Base-by-base conservation (phyloP, 2,113 vertebrate genomes). In the Rissa tridactyla region DNA sequence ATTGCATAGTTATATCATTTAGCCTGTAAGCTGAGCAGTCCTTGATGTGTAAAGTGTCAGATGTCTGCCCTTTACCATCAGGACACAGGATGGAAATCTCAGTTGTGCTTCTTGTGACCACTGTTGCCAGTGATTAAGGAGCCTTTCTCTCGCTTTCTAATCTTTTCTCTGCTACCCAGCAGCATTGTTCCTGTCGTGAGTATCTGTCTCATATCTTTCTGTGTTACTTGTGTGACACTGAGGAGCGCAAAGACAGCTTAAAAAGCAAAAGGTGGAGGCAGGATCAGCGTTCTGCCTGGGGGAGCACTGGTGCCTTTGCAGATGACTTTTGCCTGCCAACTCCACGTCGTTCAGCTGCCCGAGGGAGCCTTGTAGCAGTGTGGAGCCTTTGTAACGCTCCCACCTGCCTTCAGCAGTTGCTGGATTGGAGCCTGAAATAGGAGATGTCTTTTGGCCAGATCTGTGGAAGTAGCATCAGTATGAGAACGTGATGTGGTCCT, bases 261-360 rank as follows among this genome's bases (percentile, higher is more conserved):
- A 65, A 64, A 85, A 90, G 69, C 21, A 52, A 52, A 30, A 5
- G 49, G n/a, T 18, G 14, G 30, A 29, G 51, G 46, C 7, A 36
- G 34, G 51, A 17, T 52, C 18, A 20, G n/a, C 11, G 17, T 65
- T 30, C 38, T 54, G 57, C 42, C 52, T 0, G 1, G 58, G 8
- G 9, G 52, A 58, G 57, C 1, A 1, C 15, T 36, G 30, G 21
- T 61, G 40, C 25, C n/a, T 42, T 60, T 66, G 38, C 29, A 51
- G 49, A 25, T 13, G 42, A 10, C 23, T 38, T 38, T 58, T 78
- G 44, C 44, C 16, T 44, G 36, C 36, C 38, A 12, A 4, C 61
- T 4, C 1, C 9, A 5, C 0, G 2, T 38, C 20, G 27, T 36
- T 71, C 19, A 13, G 64, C 77, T 77, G 40, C 71, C 26, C 1